These are phyloP conservation scores for Xiphophorus birchmanni DNA, from an alignment of 2,797 vertebrate species.

Conservation along the genomic window DNA sequence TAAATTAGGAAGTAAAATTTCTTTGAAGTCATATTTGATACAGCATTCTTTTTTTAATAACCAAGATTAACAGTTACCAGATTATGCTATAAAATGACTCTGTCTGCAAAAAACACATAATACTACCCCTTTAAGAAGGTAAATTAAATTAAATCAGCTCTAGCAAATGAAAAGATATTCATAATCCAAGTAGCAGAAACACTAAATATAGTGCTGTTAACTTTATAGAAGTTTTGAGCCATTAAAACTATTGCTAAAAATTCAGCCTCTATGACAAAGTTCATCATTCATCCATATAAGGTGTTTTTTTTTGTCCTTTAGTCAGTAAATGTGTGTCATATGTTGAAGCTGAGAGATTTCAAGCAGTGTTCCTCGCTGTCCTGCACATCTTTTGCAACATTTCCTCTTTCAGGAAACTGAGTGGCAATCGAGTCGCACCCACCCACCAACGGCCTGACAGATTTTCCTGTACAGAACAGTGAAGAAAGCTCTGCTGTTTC, in stretches of 20 bases:
- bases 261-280: neutral
- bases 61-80: no score
- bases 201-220: neutral
- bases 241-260: neutral
- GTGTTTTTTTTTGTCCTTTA: neutral
- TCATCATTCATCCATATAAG: conserved; percentile 9
- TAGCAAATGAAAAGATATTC: neutral
- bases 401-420: conserved; percentile 63
- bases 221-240: neutral
- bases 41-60: no score
- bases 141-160: neutral
- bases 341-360: conserved; percentile 22
- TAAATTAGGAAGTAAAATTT: no score
- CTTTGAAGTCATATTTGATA: no score
- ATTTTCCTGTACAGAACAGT: conserved; percentile 10
- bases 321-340: conserved; percentile 27
- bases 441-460: conserved; percentile 25
- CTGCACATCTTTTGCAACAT: conserved; percentile 49
- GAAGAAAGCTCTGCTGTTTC: neutral
- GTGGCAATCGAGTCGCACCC: conserved; percentile 32
- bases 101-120: no score
- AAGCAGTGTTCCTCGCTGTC: conserved; percentile 19
- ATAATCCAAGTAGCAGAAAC: neutral
- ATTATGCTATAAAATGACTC: no score
- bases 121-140: neutral